Base-by-base conservation (phyloP, 1,140 invertebrate genomes). In the Solen grandis region DNA sequence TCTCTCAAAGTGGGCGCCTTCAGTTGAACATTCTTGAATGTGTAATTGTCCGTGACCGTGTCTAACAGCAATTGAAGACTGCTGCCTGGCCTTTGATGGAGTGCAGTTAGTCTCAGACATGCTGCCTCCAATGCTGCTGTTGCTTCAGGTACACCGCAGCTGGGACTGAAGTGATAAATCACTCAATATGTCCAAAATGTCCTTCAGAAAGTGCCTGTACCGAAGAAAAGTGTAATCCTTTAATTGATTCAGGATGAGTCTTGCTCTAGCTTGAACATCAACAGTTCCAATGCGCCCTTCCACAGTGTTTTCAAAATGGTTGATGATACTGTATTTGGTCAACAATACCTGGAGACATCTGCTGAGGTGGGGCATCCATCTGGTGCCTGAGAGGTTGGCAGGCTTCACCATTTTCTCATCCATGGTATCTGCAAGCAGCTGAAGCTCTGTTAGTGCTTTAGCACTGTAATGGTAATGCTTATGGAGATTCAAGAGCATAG, bases 121-220 rank as follows among this genome's bases (percentile, higher is more conserved):
- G 69, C 54, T 54, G 69, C 55, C 5, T 72, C 33, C 69, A 69
- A 33, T 31, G 69, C 69, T 41, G 36, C 41, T 36, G 19, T 55
- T 41, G 65, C 65, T 68, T 57, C 22, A 65, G 62, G 68, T 19
- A 57, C 19, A 19, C 41, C 29, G 41, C 68, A 72, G 33, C 46
- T 29, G 72, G 38, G 38, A 74, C 25, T 74, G 54, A 36, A 74
- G 57, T 36, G 72, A 74, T 8, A 74, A 33, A 13, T 60, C 72
- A 62, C 57, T 74, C 29, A 74, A 33, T 22, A 72, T 41, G 33
- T 16, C 3, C 16, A 55, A 31, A n/a, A 76, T 50, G 33, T 63
- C 74, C 36, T 65, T 76, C 74, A 76, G 50, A 31, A 76, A 76
- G 50, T 76, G 59, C 74, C 52, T 76, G 29, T 65, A 65, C 36